Base-by-base conservation (phyloP, 2,797 vertebrate genomes). In the Gallinago solitaria region DNA sequence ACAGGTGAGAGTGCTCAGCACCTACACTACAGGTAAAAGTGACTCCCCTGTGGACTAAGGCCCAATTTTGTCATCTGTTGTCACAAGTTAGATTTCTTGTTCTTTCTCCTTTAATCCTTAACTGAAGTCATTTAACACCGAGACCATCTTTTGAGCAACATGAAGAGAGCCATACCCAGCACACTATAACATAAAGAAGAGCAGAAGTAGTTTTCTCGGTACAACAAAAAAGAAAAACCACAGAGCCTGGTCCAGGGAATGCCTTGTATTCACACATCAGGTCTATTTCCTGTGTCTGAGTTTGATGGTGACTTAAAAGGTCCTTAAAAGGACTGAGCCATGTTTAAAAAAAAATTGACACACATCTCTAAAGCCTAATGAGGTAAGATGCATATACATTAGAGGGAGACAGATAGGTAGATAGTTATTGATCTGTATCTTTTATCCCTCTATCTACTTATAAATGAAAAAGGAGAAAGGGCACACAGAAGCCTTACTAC, bases 31-130 rank as follows among this genome's bases (percentile, higher is more conserved):
- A 64, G 37, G 30, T 53, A n/a, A 89, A 78, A 83, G 37, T 37
- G 41, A n/a, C 24, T 80, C 18, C 17, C 74, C 56, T 54, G 60
- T 33, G 37, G 39, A 63, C 8, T 32, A 73, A 69, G 35, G 86
- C 16, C 53, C 28, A 41, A 5, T 67, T 83, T 77, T 79, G 20
- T 43, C 51, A 68, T 65, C 47, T 43, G 25, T 23, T 65, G 37
- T 18, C 60, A 80, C 28, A 56, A 77, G 27, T 11, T 37, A n/a
- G 9, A 9, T 23, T 67, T 65, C 67, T 76, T 30, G 56, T 70
- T 89, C 8, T 77, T 60, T 77, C 27, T 59, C 32, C 28, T 92
- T 88, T 67, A 91, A 80, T 59, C 17, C 27, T 61, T 87, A 89
- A 56, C 24, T 60, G 35, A 77, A 86, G 33, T 53, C 30, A 59